Conservation (phyloP, 2,888 invertebrate species). For the Hypolimnas misippus region DNA sequence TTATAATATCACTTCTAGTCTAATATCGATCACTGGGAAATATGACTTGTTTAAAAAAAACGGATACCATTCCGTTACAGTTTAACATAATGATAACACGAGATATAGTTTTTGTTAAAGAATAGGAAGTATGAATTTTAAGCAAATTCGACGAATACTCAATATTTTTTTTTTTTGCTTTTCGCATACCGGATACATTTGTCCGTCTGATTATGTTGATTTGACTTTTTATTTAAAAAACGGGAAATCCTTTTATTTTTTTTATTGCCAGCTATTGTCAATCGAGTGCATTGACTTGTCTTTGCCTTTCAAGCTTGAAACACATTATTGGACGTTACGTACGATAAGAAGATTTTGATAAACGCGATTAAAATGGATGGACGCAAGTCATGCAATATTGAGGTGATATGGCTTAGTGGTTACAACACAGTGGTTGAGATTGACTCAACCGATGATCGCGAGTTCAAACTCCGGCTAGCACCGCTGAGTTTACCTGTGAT, state of each 20-base stretch:
- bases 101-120: not conserved
- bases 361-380: too few species aligned
- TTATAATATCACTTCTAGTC: too few species aligned
- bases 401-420: too few species aligned
- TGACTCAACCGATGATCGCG: too few species aligned
- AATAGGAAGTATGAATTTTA: not conserved
- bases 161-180: not conserved
- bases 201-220: conserved; percentile 15
- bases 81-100: not conserved
- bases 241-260: conserved; percentile 21
- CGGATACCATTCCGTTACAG: not conserved
- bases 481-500: too few species aligned
- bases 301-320: not conserved
- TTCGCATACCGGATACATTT: conserved; percentile 8
- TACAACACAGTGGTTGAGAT: too few species aligned
- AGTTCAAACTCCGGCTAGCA: too few species aligned
- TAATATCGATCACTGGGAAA: too few species aligned
- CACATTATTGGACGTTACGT: too few species aligned
- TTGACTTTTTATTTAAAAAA: conserved; percentile 4
- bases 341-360: too few species aligned
- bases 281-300: conserved; percentile 17
- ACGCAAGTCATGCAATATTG: too few species aligned
- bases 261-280: conserved; percentile 8
- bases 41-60: too few species aligned
- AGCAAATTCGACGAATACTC: not conserved